Base-by-base conservation (phyloP, 1,140 invertebrate genomes). In the Hypsibius dujardini region DNA sequence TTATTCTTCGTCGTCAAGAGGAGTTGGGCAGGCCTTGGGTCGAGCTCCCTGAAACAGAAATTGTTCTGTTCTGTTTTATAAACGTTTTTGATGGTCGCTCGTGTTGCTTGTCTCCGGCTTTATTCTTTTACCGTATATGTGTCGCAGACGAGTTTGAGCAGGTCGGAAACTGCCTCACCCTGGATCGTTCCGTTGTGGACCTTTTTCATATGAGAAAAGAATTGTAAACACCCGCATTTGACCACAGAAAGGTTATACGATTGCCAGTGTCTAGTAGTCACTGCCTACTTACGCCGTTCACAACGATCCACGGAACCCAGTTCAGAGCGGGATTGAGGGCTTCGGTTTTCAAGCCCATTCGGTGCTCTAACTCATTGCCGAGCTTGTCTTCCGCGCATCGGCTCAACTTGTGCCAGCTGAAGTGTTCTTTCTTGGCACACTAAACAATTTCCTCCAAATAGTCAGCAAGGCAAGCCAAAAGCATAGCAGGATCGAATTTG, bases 261-360 rank as follows among this genome's bases (percentile, higher is more conserved):
- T n/a, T n/a, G n/a, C n/a, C n/a, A 7, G 50, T 56, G n/a, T 56
- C 50, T 56, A 7, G 50, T 7, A 7, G 7, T 56, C n/a, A 7
- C n/a, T 7, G 50, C 50, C 50, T 7, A 7, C 62, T 7, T 67
- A 87, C 87, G 72, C 86, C 85, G 81, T 92, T 86, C 28, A 93
- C 76, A 62, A 86, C 84, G 62, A 95, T 85, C 71, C 90, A 92
- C 47, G 91, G 90, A 77, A 94, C 90, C 76, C 91, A 93, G 70
- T 79, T 81, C 47, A 87, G 82, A 60, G 77, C 72, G 56, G 90
- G 89, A 2, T 81, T 80, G 2, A 93, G 79, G 1, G 83, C 80
- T 72, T 87, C 79, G 2, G 90, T 93, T 73, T 84, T 80, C 74
- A 88, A 84, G 47, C 90, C 90, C 81, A 90, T 84, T 74, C 85